Evolutionary conservation across 92 coral and sea anemone species (phyloP).

Genomic region (Phymanthus crucifer): DNA sequence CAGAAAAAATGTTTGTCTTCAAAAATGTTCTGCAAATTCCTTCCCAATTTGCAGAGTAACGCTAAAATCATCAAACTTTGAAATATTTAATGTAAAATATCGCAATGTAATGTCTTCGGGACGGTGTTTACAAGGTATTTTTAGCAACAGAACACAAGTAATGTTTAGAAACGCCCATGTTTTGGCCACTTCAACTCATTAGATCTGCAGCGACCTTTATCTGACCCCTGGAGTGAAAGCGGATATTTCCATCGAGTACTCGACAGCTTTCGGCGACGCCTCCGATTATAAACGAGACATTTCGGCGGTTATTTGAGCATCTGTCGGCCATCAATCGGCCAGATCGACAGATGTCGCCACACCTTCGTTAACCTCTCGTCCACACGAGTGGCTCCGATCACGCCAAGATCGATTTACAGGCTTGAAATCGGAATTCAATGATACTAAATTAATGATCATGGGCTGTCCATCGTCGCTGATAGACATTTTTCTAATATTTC

Average conservation of each 20-base stretch:
- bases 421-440: conserved; percentile 12
- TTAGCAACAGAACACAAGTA: conserved; percentile 11
- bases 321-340: conserved; percentile 44
- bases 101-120: background rate
- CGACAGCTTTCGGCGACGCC: conserved; percentile 68
- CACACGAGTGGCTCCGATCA: conserved; percentile 37
- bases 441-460: background rate
- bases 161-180: conserved; percentile 8
- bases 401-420: conserved; percentile 18
- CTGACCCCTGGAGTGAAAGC: conserved; percentile 28
- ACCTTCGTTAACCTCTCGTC: conserved; percentile 50
- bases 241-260: conserved; percentile 18
- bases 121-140: conserved; percentile 13
- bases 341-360: conserved; percentile 50
- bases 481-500: conserved; percentile 32
- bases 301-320: conserved; percentile 26
- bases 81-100: background rate
- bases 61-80: background rate
- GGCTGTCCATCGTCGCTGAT: conserved; percentile 2
- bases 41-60: background rate
- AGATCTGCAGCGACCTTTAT: background rate
- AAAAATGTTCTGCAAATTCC: background rate
- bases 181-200: background rate
- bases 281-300: conserved; percentile 52
- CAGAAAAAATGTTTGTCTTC: too few species aligned